Percentiles rank a stretch among this genome's conserved stretches.
Evolutionary conservation across 2,797 vertebrate species (phyloP).

Genomic region (Bovichtus variegatus): DNA sequence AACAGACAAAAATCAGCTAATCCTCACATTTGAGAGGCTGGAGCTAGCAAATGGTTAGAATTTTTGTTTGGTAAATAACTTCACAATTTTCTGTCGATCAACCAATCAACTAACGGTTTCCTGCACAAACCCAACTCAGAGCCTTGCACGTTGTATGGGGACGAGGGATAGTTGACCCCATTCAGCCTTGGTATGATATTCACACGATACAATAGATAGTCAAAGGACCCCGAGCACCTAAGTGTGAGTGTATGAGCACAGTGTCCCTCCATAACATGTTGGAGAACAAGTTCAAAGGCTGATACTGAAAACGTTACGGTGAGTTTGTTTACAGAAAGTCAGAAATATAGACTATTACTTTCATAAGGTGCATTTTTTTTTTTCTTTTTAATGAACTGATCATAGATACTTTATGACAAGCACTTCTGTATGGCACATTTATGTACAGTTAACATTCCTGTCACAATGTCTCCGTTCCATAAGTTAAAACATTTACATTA

Average conservation of each 20-base stretch:
- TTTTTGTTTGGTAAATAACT: background rate
- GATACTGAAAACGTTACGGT: constrained; percentile 40
- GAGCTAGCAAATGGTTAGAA: too few relatives aligned
- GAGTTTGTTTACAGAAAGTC: constrained; percentile 60
- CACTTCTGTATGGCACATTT: constrained; percentile 68
- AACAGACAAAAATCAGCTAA: background rate
- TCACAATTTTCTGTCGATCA: background rate
- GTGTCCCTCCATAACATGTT: constrained; percentile 21
- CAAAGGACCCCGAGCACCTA: constrained; percentile 18
- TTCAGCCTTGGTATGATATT: constrained; percentile 59
- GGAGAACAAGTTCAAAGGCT: constrained; percentile 30
- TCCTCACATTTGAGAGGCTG: background rate
- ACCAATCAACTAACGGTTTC: too few relatives aligned
- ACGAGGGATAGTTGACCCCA: constrained; percentile 43
- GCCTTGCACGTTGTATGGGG: constrained; percentile 5
- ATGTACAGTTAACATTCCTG: constrained; percentile 78
- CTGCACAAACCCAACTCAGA: constrained; percentile 9
- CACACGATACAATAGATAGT: constrained; percentile 41
- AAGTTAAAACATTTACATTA: constrained; percentile 54
- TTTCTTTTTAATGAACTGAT: constrained; percentile 34
- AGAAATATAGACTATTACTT: constrained; percentile 60
- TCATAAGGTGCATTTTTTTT: constrained; percentile 61
- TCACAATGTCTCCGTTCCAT: background rate
- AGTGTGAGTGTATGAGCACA: constrained; percentile 23
- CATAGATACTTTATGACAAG: constrained; percentile 62